Conservation (phyloP, 2,113 vertebrate genomes). For the Oryzias javanicus region DNA sequence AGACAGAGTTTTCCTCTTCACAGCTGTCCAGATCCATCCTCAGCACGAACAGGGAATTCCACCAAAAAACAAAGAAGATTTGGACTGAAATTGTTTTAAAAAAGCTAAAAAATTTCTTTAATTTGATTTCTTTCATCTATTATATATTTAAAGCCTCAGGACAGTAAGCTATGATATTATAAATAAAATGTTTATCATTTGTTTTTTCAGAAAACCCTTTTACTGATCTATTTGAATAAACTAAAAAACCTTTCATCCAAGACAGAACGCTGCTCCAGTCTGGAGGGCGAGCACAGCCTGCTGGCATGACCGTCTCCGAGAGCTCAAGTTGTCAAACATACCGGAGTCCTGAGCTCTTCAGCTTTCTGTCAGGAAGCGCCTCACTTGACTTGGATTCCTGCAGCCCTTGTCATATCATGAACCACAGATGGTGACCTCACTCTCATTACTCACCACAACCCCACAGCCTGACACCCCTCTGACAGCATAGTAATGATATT, state of each 20-base stretch:
- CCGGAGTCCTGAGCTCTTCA: slow-evolving; percentile 38
- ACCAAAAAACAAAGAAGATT: too few species aligned
- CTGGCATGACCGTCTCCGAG: slow-evolving; percentile 29
- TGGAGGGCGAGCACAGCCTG: slow-evolving; percentile 15
- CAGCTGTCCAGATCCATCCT: too few species aligned
- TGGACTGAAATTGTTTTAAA: too few species aligned
- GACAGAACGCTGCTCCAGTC: slow-evolving; percentile 10
- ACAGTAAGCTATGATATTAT: too few species aligned
- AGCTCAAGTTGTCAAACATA: slow-evolving; percentile 46
- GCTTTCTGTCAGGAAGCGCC: slow-evolving; percentile 55
- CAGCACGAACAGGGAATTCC: too few species aligned
- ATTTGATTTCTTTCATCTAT: too few species aligned
- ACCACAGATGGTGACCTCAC: slow-evolving; percentile 65
- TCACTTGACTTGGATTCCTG: slow-evolving; percentile 62
- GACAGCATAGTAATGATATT: slow-evolving; percentile 64
- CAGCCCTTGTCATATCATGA: slow-evolving; percentile 67
- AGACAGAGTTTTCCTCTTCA: too few species aligned
- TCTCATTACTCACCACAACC: slow-evolving; percentile 66
- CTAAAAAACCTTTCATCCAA: background rate
- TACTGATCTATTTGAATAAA: background rate
- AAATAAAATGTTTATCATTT: too few species aligned
- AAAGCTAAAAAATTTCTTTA: too few species aligned
- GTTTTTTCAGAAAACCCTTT: background rate
- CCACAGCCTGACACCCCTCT: slow-evolving; percentile 60
- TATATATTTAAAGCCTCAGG: too few species aligned